These are phyloP conservation scores for Saimiri boliviensis DNA, from an alignment of 2,113 vertebrate genomes.

Conservation along the genomic window DNA sequence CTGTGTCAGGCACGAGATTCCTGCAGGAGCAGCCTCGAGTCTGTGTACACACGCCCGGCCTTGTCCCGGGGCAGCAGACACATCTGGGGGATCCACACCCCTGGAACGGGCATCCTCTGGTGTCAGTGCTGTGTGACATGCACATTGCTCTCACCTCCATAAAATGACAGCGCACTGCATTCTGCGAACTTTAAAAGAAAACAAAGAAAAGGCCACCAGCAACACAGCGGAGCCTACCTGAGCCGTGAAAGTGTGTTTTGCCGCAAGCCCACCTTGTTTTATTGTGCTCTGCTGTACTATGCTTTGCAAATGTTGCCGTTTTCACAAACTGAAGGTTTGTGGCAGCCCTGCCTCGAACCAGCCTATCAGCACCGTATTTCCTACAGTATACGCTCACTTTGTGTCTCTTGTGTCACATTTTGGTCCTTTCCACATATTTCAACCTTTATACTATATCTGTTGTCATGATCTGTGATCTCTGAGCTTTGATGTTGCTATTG, in stretches of 20 bases:
- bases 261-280: neutral
- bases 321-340: neutral
- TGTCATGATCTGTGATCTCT: neutral
- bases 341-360: neutral
- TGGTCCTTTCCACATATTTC: neutral
- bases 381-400: neutral
- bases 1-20: fast-evolving
- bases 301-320: neutral
- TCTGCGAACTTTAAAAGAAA: neutral
- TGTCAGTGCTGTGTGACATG: too few relatives aligned
- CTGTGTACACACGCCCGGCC: fast-evolving
- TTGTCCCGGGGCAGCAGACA: fast-evolving
- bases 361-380: fast-evolving
- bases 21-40: fast-evolving
- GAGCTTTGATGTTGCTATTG: neutral
- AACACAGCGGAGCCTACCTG: fast-evolving
- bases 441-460: neutral
- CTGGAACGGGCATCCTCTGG: too few relatives aligned
- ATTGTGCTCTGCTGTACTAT: neutral
- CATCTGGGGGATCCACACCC: neutral
- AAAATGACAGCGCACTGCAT: fast-evolving
- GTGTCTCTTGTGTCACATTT: neutral
- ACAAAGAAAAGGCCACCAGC: neutral
- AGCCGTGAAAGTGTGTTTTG: neutral
- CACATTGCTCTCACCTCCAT: fast-evolving